Conservation (phyloP, 2,797 vertebrate species). For the Rhinoraja longicauda region DNA sequence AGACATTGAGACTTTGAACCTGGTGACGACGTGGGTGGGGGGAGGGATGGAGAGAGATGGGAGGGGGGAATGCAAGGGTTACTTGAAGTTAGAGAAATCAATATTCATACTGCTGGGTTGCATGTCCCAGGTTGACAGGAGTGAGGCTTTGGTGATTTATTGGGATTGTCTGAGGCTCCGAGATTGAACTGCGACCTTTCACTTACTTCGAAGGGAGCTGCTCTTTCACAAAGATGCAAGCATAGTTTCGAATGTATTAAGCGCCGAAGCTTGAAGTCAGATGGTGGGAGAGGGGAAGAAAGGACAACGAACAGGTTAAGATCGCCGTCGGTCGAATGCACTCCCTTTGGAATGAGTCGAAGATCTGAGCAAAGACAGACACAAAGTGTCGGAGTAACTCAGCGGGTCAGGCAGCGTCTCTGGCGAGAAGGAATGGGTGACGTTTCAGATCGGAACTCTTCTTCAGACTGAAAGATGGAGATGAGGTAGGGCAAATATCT, state of each 20-base stretch:
- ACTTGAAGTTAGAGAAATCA: too few species aligned
- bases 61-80: too few species aligned
- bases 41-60: too few species aligned
- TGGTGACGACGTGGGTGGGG: too few species aligned
- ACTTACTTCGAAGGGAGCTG: neutral
- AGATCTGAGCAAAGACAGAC: neutral
- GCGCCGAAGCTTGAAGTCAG: neutral
- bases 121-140: neutral
- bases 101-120: too few species aligned
- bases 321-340: neutral
- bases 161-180: neutral
- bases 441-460: too few species aligned
- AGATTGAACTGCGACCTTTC: neutral
- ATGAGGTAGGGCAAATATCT: too few species aligned
- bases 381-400: too few species aligned
- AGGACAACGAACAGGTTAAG: neutral
- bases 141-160: neutral
- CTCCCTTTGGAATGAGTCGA: neutral
- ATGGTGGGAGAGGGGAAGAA: neutral
- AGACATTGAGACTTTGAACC: too few species aligned
- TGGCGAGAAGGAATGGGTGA: too few species aligned
- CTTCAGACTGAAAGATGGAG: too few species aligned
- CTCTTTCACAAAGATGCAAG: neutral
- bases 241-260: conserved; percentile 2
- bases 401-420: too few species aligned